These are phyloP conservation scores for Phragmatobia fuliginosa DNA, from an alignment of 2,888 invertebrate genomes.

Conservation along the genomic window DNA sequence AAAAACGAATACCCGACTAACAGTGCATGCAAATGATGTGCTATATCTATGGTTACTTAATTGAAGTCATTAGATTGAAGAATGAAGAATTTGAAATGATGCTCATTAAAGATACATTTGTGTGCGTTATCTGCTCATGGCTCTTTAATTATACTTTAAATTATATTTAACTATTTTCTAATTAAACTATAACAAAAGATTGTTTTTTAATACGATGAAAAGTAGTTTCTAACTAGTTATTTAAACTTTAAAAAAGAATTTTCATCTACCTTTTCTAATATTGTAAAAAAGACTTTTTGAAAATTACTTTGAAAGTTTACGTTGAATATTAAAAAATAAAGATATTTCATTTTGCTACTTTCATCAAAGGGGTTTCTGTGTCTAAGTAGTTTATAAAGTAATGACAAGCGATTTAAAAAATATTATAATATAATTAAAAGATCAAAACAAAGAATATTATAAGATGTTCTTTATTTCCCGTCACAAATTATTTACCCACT, in stretches of 20 bases:
- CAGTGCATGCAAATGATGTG: not conserved
- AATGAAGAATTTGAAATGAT: not conserved
- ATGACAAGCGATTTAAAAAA: too few species aligned
- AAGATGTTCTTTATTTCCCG: too few species aligned
- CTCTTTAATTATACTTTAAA: not conserved
- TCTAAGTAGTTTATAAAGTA: too few species aligned
- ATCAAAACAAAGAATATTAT: too few species aligned
- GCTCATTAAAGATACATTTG: not conserved
- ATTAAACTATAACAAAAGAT: not conserved
- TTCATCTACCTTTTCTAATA: not conserved
- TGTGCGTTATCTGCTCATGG: not conserved
- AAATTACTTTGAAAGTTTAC: not conserved
- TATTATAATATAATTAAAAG: too few species aligned
- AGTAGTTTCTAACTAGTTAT: not conserved
- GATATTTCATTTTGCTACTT: too few species aligned
- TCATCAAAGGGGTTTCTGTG: too few species aligned
- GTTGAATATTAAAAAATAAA: not conserved
- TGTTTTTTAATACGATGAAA: not conserved
- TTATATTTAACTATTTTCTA: not conserved
- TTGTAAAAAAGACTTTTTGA: not conserved
- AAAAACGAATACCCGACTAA: not conserved
- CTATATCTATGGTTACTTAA: not conserved
- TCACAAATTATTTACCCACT: too few species aligned
- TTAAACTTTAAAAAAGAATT: not conserved
- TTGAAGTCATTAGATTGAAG: not conserved